Base-by-base conservation (phyloP, 2,888 invertebrate genomes). In the Camptogramma bilineatum region DNA sequence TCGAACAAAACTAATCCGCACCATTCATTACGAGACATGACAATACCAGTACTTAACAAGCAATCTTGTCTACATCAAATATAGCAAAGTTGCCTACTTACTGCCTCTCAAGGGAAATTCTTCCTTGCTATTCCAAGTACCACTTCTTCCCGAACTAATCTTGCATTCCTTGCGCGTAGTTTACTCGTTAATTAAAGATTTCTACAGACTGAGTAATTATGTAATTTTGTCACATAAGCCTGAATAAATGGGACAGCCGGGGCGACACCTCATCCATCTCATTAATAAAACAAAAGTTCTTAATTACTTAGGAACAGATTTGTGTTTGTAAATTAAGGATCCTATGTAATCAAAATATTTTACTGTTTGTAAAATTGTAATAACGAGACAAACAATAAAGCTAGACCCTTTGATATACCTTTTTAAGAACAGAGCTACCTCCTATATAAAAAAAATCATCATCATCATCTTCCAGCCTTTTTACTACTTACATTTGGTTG, bases 121-220 rank as follows among this genome's bases (percentile, higher is more conserved):
- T 61, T 55, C 59, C 51, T 59, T 57, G 44, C 56, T 61, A 53
- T 61, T 61, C 57, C 50, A 64, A 61, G 61, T 53, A 52, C 53
- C 64, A 56, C 56, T 64, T 57, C 50, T 34, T 46, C 65, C 50
- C 60, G 47, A 66, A 71, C 69, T 73, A 71, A 79, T 79, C 73
- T 71, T 54, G 69, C 71, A 80, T 79, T 79, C 79, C 59, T 59
- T 54, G 58, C 69, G 66, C 74, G 73, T 73, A 73, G 75, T 74
- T 72, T 51, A 73, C 76, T 76, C 70, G 67, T 73, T 80, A 73
- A 76, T 78, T 76, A 76, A 79, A 78, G 74, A 76, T 76, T 75
- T 76, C 65, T 62, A 73, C 72, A 16, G 56, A 63, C 66, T 73
- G 63, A 70, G 58, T 72, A 73, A 74, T 75, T 72, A 72, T 66